Evolutionary conservation across 2,113 vertebrate species (phyloP).

Genomic region (Xenopus borealis): DNA sequence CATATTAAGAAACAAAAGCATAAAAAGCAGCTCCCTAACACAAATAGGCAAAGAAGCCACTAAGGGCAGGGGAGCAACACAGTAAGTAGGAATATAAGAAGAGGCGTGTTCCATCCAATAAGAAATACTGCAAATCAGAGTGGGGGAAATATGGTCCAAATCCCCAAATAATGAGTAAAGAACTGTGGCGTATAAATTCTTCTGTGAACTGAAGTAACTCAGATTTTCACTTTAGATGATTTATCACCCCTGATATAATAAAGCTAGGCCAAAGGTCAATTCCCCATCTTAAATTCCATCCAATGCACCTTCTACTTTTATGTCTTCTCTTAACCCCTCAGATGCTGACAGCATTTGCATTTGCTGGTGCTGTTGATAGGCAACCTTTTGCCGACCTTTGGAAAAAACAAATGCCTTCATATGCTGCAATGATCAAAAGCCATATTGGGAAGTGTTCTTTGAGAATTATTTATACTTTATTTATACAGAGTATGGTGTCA

Average conservation of each 20-base stretch:
- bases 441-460: neutral
- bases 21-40: too few species aligned
- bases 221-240: too few species aligned
- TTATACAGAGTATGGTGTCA: conserved; percentile 2
- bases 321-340: neutral
- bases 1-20: too few species aligned
- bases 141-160: too few species aligned
- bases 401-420: conserved; percentile 1
- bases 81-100: too few species aligned
- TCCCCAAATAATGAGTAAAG: too few species aligned
- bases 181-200: too few species aligned
- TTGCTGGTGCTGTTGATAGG: neutral
- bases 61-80: too few species aligned
- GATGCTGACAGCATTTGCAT: neutral
- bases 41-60: too few species aligned
- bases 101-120: too few species aligned
- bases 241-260: neutral
- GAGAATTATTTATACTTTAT: conserved; percentile 4
- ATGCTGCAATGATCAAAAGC: conserved; percentile 3
- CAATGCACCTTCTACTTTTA: neutral
- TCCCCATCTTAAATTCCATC: neutral
- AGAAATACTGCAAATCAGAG: too few species aligned
- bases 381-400: neutral
- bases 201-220: too few species aligned
- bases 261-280: neutral